Percentiles rank a stretch among this genome's conserved stretches.
Conservation (phyloP, 2,888 invertebrate genomes). For the Platyscelio sp. region DNA sequence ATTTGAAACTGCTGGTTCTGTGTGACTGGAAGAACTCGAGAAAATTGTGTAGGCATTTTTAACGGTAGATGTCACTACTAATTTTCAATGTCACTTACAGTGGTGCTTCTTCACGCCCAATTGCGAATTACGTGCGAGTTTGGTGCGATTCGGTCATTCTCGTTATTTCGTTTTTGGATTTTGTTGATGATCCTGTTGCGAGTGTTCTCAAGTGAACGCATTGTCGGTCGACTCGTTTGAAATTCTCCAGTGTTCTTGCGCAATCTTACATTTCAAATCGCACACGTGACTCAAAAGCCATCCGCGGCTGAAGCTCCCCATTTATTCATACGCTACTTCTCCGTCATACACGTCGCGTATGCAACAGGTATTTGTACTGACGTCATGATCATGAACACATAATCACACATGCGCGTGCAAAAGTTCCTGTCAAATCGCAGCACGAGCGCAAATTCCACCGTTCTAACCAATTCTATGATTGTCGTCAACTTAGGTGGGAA, state of each 20-base stretch:
- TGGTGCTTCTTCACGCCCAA: background rate
- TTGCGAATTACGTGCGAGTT: background rate
- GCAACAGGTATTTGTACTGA: constrained; percentile 79
- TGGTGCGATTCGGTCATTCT: too few relatives aligned
- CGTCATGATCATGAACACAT: constrained; percentile 74
- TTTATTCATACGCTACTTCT: constrained; percentile 37
- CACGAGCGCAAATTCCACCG: background rate
- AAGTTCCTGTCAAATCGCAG: constrained; percentile 6
- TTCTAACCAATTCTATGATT: too few relatives aligned
- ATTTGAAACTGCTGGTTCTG: constrained; percentile 24
- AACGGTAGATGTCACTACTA: constrained; percentile 27
- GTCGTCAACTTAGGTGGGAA: too few relatives aligned
- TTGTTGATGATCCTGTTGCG: too few relatives aligned
- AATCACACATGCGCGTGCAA: constrained; percentile 31
- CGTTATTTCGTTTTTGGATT: too few relatives aligned
- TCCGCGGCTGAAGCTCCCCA: constrained; percentile 23
- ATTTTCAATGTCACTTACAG: constrained; percentile 28
- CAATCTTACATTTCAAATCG: constrained; percentile 58
- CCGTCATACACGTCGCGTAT: constrained; percentile 68
- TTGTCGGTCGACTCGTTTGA: too few relatives aligned
- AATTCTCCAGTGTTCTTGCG: constrained; percentile 2
- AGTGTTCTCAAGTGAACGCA: too few relatives aligned
- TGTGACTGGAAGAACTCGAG: constrained; percentile 23
- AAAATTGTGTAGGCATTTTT: constrained; percentile 33
- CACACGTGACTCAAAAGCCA: constrained; percentile 68